Evolutionary conservation across 2,888 invertebrate genomes (phyloP).

Genomic region (Tridacna crocea): DNA sequence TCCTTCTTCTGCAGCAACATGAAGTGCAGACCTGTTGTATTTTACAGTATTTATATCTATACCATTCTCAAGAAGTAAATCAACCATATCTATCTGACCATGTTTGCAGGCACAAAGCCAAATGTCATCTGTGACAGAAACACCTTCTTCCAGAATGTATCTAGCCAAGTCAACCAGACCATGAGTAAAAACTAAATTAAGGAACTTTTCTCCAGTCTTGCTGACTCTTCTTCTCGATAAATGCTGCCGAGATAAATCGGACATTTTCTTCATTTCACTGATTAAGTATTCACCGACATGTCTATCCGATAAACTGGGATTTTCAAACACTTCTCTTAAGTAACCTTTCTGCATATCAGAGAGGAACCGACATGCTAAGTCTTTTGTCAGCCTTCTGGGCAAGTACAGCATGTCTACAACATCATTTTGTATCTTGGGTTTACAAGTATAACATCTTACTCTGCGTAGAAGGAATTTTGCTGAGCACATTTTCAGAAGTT

Average conservation of each 20-base stretch:
- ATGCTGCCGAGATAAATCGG: neutral
- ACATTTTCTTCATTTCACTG: slow-evolving; percentile 19
- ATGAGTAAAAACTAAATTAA: slow-evolving; percentile 17
- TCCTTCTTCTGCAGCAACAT: slow-evolving; percentile 21
- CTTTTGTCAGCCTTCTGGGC: slow-evolving; percentile 24
- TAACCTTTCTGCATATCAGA: slow-evolving; percentile 36
- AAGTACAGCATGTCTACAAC: slow-evolving; percentile 41
- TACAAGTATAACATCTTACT: slow-evolving; percentile 14
- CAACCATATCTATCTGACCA: slow-evolving; percentile 13
- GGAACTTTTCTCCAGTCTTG: neutral
- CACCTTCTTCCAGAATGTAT: slow-evolving; percentile 14
- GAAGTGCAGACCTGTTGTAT: slow-evolving; percentile 6
- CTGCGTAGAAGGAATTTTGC: slow-evolving; percentile 42
- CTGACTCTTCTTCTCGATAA: slow-evolving; percentile 22
- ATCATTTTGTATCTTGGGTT: neutral
- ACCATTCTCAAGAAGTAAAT: slow-evolving; percentile 17
- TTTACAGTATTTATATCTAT: slow-evolving; percentile 21
- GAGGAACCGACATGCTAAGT: slow-evolving; percentile 41
- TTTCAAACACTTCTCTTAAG: slow-evolving; percentile 39
- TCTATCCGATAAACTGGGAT: slow-evolving; percentile 43
- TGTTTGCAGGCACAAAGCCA: slow-evolving; percentile 10
- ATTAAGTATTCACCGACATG: slow-evolving; percentile 22
- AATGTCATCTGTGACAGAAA: neutral
- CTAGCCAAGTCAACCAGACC: slow-evolving; percentile 7
- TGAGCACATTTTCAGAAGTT: slow-evolving; percentile 44